A percentile compares a stretch with the other conserved stretches of the same genome.
Evolutionary conservation across 2,113 vertebrate genomes (phyloP).

Genomic region (Turdus rufiventris): DNA sequence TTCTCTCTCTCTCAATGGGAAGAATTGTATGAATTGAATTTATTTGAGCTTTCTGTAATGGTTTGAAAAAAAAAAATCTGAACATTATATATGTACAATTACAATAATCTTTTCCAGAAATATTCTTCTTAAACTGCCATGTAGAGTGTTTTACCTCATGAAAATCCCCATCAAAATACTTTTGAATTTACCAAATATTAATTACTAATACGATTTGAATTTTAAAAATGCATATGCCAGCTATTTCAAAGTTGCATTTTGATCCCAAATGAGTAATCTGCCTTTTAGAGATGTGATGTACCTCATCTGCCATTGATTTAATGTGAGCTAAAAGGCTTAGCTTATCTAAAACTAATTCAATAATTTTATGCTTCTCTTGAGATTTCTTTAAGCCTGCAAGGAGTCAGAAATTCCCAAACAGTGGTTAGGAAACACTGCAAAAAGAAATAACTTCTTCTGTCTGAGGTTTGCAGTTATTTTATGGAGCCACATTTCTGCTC

Average conservation of each 20-base stretch:
- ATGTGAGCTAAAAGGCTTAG: not conserved
- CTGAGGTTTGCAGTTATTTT: not conserved
- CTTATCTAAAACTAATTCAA: not conserved
- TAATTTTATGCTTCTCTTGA: constrained; percentile 3
- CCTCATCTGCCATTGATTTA: not conserved
- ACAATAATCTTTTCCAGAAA: not conserved
- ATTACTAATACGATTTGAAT: not conserved
- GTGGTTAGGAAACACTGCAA: not conserved
- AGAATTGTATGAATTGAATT: not conserved
- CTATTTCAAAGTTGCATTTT: not conserved
- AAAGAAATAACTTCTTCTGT: not conserved
- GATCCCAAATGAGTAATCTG: not conserved
- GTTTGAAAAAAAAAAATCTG: not conserved
- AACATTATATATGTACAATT: not conserved
- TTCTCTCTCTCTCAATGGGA: not conserved
- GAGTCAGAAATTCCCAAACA: not conserved
- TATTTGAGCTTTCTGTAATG: not conserved
- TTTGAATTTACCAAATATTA: not conserved
- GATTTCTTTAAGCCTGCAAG: not conserved
- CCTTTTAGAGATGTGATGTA: not conserved
- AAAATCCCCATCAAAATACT: not conserved
- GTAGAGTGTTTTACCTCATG: not conserved
- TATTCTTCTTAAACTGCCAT: not conserved
- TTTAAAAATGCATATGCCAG: not conserved
- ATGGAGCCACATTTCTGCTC: not conserved